phyloP scores from a whole-genome alignment of 2,888 invertebrate species.

The Nebria salina region DNA sequence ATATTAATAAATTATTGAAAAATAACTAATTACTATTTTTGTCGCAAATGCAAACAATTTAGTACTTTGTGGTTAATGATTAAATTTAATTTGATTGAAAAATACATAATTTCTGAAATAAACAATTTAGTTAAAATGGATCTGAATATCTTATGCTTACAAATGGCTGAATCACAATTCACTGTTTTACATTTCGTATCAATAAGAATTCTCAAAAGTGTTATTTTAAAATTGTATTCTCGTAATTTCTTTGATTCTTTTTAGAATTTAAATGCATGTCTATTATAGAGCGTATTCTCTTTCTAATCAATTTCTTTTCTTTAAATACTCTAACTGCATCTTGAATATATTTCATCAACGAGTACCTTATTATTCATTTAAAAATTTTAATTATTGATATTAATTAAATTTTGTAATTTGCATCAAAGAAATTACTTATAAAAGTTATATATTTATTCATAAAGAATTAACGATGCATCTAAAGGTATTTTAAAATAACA shows the following conservation, averaged over 20 bases:
- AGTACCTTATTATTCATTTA: background rate
- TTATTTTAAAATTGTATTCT: background rate
- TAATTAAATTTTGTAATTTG: background rate
- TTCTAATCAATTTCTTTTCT: background rate
- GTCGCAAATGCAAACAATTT: no score
- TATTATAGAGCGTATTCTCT: background rate
- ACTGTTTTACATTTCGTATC: background rate
- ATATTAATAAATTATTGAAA: no score
- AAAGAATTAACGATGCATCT: no score
- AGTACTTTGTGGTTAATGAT: no score
- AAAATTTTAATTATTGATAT: background rate
- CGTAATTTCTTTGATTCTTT: background rate
- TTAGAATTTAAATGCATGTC: background rate
- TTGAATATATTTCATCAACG: background rate
- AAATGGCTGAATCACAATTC: background rate
- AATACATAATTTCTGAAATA: no score
- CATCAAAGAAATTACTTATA: background rate
- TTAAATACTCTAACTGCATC: background rate
- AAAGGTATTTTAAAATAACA: no score
- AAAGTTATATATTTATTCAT: background rate
- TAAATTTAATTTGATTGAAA: no score
- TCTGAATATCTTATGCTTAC: background rate
- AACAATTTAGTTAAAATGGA: background rate
- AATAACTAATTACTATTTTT: no score
- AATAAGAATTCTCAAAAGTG: background rate